Evolutionary conservation across 2,113 vertebrate genomes (phyloP).

Genomic region (Rattus norvegicus): DNA sequence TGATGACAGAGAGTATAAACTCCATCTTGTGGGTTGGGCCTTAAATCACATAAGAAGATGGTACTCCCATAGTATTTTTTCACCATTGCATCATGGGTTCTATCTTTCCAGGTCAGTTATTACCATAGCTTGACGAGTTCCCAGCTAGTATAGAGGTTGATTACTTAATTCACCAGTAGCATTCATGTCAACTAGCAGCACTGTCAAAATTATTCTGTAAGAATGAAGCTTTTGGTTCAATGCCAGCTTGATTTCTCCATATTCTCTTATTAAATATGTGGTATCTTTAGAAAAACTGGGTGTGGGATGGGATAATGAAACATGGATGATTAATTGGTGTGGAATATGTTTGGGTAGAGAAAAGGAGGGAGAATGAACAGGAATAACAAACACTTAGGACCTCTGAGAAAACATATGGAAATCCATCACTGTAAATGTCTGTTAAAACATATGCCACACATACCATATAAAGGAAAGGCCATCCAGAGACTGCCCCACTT

Average conservation of each 20-base stretch:
- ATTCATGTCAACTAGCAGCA: no score
- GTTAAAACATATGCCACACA: not conserved
- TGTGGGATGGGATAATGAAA: not conserved
- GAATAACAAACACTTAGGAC: no score
- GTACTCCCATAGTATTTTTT: not conserved
- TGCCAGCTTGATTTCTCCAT: not conserved
- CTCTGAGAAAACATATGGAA: not conserved
- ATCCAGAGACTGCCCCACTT: no score
- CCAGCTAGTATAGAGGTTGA: not conserved
- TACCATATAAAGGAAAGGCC: no score
- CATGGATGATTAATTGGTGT: not conserved
- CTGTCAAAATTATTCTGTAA: not conserved
- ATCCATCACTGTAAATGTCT: not conserved
- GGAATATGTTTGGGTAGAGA: not conserved
- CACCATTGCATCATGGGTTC: not conserved
- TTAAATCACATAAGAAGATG: no score
- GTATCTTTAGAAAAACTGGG: not conserved
- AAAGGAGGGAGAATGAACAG: not conserved
- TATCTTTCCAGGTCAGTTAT: not conserved
- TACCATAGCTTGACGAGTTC: not conserved
- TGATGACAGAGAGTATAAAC: not conserved
- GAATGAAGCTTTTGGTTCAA: not conserved
- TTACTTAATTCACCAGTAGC: not conserved
- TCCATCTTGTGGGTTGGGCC: not conserved
- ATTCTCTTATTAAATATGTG: not conserved